Percentiles rank a stretch among this genome's conserved stretches.
Conservation (phyloP, 2,113 vertebrate species). For the Scomber japonicus region DNA sequence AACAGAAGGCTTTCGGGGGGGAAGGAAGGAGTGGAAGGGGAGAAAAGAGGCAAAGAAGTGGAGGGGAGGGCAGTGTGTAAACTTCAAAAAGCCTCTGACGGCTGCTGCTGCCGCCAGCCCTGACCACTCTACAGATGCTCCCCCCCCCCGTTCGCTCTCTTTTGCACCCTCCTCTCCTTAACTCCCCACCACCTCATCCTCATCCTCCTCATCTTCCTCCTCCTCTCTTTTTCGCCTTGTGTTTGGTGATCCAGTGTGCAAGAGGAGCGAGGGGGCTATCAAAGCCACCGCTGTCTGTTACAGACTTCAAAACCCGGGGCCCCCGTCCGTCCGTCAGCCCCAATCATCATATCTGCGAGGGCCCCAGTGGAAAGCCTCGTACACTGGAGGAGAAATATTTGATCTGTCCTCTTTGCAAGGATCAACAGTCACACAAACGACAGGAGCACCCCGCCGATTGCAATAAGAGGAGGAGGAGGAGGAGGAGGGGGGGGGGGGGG, state of each 20-base stretch:
- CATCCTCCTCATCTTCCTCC: slow-evolving; percentile 17
- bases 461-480: slow-evolving; percentile 4
- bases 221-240: slow-evolving; percentile 69
- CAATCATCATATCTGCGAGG: slow-evolving; percentile 83
- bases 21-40: slow-evolving; percentile 35
- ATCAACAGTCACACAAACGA: slow-evolving; percentile 84
- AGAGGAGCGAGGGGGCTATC: slow-evolving; percentile 79
- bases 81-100: slow-evolving; percentile 85
- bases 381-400: slow-evolving; percentile 86
- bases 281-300: slow-evolving; percentile 85
- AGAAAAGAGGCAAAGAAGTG: slow-evolving; percentile 44
- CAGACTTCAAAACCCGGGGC: slow-evolving; percentile 84
- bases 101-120: slow-evolving; percentile 79
- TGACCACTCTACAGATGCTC: slow-evolving; percentile 84
- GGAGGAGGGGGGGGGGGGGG: slow-evolving; percentile 2
- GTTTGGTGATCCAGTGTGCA: slow-evolving; percentile 80
- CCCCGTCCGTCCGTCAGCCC: slow-evolving; percentile 83
- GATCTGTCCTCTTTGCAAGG: slow-evolving; percentile 86
- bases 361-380: slow-evolving; percentile 78
- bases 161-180: slow-evolving; percentile 54
- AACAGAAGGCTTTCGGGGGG: slow-evolving; percentile 28
- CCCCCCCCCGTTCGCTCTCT: slow-evolving; percentile 64
- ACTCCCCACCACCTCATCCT: slow-evolving; percentile 13
- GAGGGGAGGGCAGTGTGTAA: slow-evolving; percentile 65
- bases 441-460: slow-evolving; percentile 48